Percentiles rank a stretch among this genome's conserved stretches.
Conservation (phyloP, 2,113 vertebrate species). For the Scomber scombrus region DNA sequence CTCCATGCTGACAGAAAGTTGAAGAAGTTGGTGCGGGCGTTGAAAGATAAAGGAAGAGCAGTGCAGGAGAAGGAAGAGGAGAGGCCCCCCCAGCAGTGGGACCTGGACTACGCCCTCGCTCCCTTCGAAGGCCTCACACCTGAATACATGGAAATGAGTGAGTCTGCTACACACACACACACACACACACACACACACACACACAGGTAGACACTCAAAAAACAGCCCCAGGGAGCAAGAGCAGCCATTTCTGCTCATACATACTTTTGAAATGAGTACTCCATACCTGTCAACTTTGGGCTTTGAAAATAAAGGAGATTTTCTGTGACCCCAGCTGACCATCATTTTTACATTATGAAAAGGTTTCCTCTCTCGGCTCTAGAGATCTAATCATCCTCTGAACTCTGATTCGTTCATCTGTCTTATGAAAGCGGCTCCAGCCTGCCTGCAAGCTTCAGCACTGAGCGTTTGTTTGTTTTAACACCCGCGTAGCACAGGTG, state of each 20-base stretch:
- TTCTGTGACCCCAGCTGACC: too few species aligned
- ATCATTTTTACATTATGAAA: too few species aligned
- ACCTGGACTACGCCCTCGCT: conserved; percentile 91
- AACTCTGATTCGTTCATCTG: too few species aligned
- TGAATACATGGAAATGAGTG: conserved; percentile 99
- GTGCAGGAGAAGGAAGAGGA: conserved; percentile 81
- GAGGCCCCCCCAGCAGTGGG: conserved; percentile 91
- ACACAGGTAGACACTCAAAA: neutral
- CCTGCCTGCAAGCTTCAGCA: too few species aligned
- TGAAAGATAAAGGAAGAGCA: conserved; percentile 89
- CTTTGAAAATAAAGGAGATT: too few species aligned
- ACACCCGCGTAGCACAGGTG: too few species aligned
- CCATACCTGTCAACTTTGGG: too few species aligned
- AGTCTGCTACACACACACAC: conserved; percentile 65
- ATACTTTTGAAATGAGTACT: conserved; percentile 4
- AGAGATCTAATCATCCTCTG: too few species aligned
- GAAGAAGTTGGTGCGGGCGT: conserved; percentile 92
- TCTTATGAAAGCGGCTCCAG: too few species aligned
- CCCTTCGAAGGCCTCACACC: conserved; percentile 95
- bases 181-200: neutral
- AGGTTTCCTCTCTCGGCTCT: too few species aligned
- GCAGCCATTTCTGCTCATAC: neutral
- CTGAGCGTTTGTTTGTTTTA: too few species aligned
- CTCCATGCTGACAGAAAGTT: conserved; percentile 87
- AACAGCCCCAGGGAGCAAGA: neutral